Conservation (phyloP, 2,797 vertebrate genomes). For the Liparis tanakae region DNA sequence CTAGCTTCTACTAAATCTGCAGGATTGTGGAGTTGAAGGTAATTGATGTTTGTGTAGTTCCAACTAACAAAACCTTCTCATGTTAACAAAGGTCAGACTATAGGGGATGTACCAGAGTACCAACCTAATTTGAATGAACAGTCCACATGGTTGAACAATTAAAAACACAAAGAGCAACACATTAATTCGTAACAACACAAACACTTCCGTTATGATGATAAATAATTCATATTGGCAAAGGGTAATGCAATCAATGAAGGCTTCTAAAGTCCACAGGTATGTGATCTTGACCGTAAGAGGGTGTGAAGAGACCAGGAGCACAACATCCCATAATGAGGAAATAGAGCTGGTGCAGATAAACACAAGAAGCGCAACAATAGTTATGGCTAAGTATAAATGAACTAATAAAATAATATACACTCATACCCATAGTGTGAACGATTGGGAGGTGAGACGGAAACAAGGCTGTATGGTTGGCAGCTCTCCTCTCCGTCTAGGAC, state of each 20-base stretch:
- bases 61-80: neutral
- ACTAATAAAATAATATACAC: neutral
- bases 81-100: neutral
- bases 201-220: neutral
- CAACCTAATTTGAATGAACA: neutral
- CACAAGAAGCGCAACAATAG: no score
- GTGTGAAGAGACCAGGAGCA: conserved; percentile 2
- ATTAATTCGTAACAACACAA: neutral
- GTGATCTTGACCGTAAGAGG: neutral
- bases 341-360: neutral
- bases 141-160: no score
- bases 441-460: conserved; percentile 54
- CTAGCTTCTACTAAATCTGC: no score
- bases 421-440: neutral
- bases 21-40: neutral
- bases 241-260: neutral
- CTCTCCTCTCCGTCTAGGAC: conserved; percentile 78
- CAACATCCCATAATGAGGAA: neutral
- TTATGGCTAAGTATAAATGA: conserved; percentile 5
- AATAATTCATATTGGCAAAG: neutral
- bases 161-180: neutral
- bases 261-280: neutral
- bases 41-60: neutral
- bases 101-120: neutral
- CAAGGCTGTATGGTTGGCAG: conserved; percentile 58